phyloP scores from a whole-genome alignment of 2,113 vertebrate genomes.

The Hyperopisus bebe region DNA sequence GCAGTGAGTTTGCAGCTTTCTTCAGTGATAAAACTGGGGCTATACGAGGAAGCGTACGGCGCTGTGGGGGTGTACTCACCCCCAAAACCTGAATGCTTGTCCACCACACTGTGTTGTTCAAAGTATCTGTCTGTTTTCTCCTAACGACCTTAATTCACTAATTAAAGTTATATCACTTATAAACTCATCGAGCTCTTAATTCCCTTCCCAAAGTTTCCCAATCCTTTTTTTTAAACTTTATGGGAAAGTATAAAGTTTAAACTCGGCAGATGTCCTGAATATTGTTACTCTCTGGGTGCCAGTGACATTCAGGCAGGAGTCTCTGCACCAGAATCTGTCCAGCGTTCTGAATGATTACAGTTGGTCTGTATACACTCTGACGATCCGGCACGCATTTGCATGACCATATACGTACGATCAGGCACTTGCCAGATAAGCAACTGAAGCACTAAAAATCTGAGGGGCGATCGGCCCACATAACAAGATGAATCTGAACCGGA shows the following conservation, averaged over 20 bases:
- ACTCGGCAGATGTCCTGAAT: neutral
- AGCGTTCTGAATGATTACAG: too few species aligned
- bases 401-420: too few species aligned
- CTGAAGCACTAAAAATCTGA: too few species aligned
- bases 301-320: too few species aligned
- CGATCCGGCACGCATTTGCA: too few species aligned
- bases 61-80: too few species aligned
- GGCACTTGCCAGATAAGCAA: too few species aligned
- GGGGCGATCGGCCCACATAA: too few species aligned
- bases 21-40: neutral
- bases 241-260: neutral
- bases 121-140: neutral
- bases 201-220: neutral
- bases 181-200: neutral
- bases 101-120: neutral
- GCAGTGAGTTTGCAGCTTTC: neutral
- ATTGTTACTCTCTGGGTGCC: neutral
- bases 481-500: too few species aligned
- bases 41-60: neutral
- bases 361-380: too few species aligned
- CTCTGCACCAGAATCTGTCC: too few species aligned
- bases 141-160: neutral
- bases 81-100: neutral
- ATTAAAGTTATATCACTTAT: neutral
- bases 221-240: too few species aligned